These are phyloP conservation scores for Nectonema munidae DNA, from an alignment of 2,888 invertebrate genomes.

Conservation along the genomic window DNA sequence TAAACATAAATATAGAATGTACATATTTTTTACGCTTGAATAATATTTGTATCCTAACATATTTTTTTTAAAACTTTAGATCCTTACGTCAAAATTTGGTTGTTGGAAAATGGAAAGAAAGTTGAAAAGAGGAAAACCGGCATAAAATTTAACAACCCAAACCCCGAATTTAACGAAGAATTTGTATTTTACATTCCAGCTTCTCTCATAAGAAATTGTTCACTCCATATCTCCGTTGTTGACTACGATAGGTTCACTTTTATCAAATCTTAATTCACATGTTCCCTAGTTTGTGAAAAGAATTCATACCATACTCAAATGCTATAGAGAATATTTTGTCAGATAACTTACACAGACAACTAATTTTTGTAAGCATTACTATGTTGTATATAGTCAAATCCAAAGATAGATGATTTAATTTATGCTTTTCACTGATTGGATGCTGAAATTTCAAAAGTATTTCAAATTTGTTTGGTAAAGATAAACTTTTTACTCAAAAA, in stretches of 20 bases:
- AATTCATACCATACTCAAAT: no score
- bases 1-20: neutral
- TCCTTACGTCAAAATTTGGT: constrained; percentile 22
- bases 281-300: no score
- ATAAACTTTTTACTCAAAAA: no score
- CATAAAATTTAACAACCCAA: constrained; percentile 19
- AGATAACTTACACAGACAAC: no score
- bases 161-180: constrained; percentile 21
- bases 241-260: constrained; percentile 8
- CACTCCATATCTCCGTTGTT: neutral
- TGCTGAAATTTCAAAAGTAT: no score
- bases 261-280: no score
- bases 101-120: constrained; percentile 21
- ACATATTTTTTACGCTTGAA: neutral
- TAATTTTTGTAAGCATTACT: no score
- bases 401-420: no score
- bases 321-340: no score
- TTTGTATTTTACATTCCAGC: constrained; percentile 21
- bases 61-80: constrained; percentile 17
- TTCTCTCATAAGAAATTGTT: constrained; percentile 12
- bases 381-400: no score
- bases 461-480: no score
- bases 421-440: no score
- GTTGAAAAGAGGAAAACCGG: constrained; percentile 21
- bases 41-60: neutral